Percentiles rank a stretch among this genome's conserved stretches.
Evolutionary conservation across 2,113 vertebrate genomes (phyloP).

Genomic region (Rhombomys opimus): DNA sequence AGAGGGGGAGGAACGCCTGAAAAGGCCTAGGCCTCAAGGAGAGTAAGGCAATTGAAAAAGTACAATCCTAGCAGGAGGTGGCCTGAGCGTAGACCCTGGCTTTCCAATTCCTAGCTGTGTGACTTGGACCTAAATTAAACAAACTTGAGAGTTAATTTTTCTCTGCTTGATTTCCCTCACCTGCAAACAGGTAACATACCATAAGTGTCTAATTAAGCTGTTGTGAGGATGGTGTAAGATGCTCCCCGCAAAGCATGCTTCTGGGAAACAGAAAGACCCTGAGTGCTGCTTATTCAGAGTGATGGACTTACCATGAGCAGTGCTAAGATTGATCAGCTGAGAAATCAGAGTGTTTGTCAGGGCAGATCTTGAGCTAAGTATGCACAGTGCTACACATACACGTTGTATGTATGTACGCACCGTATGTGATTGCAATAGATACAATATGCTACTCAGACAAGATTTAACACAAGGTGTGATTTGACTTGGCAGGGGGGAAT

Average conservation of each 20-base stretch:
- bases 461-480: background rate
- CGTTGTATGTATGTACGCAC: background rate
- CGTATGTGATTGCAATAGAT: background rate
- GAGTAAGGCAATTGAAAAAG: background rate
- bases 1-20: background rate
- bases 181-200: background rate
- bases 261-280: background rate
- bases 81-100: background rate
- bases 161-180: background rate
- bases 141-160: background rate
- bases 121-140: background rate
- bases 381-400: background rate
- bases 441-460: background rate
- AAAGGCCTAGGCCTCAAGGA: background rate
- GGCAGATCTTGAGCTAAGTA: background rate
- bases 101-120: background rate
- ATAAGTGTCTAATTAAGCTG: background rate
- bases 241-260: background rate
- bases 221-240: background rate
- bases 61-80: background rate
- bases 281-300: background rate
- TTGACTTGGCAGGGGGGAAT: background rate
- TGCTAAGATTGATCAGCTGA: slow-evolving; percentile 28
- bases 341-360: background rate
- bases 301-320: background rate